Evolutionary conservation across 2,113 vertebrate genomes (phyloP).

Genomic region (Gobio gobio): DNA sequence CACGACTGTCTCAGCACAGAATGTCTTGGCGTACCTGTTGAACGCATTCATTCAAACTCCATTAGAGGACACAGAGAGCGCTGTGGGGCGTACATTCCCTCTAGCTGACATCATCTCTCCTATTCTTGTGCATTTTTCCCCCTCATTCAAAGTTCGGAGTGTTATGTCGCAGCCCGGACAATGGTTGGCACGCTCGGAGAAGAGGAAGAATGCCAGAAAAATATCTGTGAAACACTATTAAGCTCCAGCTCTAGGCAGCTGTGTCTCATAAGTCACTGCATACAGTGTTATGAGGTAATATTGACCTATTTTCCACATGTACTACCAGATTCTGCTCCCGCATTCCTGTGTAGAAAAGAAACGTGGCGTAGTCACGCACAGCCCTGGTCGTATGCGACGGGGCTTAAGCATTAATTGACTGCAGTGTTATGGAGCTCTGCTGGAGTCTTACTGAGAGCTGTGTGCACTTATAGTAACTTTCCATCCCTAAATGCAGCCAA

Average conservation of each 20-base stretch:
- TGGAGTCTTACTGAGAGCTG: constrained; percentile 12
- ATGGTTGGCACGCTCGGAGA: constrained; percentile 60
- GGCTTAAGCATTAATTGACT: constrained; percentile 26
- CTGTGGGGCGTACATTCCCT: constrained; percentile 61
- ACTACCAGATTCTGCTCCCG: constrained; percentile 6
- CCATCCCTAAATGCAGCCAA: constrained; percentile 10
- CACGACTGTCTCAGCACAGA: neutral
- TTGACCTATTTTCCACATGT: neutral
- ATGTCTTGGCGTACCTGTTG: constrained; percentile 4
- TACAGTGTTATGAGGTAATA: neutral
- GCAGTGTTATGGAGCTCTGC: neutral
- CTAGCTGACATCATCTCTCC: constrained; percentile 64
- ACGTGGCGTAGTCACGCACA: neutral
- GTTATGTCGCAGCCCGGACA: constrained; percentile 55
- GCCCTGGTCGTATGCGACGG: neutral
- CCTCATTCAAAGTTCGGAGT: constrained; percentile 42
- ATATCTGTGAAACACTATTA: constrained; percentile 42
- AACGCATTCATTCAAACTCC: constrained; percentile 56
- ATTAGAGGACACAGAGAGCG: constrained; percentile 40
- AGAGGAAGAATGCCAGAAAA: constrained; percentile 27
- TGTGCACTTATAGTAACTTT: constrained; percentile 39
- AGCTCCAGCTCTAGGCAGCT: constrained; percentile 49
- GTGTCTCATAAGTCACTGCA: constrained; percentile 45
- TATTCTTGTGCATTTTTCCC: constrained; percentile 41
- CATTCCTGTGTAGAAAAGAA: neutral